Conservation (phyloP, 2,113 vertebrate species). For the Ariopsis seemanni region DNA sequence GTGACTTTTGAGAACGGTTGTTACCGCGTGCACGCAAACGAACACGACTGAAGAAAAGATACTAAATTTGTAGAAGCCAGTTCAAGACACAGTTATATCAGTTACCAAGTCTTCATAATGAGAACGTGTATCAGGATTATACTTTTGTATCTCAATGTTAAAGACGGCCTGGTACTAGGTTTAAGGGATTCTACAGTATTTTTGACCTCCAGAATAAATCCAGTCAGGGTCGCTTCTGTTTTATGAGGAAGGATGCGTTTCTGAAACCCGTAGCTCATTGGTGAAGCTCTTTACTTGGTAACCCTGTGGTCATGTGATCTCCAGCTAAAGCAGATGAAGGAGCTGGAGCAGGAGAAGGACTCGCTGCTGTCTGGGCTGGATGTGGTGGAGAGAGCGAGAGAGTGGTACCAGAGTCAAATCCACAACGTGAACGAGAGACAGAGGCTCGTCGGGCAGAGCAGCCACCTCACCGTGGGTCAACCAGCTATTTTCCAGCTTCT, state of each 20-base stretch:
- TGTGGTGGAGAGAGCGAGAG: constrained; percentile 80
- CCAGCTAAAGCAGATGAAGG: constrained; percentile 91
- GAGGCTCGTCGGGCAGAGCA: constrained; percentile 77
- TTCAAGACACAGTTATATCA: not conserved
- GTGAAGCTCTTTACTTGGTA: not conserved
- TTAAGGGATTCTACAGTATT: not conserved
- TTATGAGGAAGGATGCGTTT: not conserved
- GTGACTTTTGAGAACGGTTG: not conserved
- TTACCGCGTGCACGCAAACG: not conserved
- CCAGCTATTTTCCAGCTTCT: no score
- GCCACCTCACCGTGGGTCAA: constrained; percentile 72
- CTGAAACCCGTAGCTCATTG: not conserved
- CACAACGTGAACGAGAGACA: constrained; percentile 85
- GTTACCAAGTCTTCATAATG: not conserved
- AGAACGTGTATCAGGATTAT: not conserved
- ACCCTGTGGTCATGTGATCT: constrained; percentile 3
- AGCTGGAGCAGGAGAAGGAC: constrained; percentile 91
- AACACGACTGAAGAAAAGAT: not conserved
- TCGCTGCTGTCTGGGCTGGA: constrained; percentile 88
- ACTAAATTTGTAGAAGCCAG: not conserved
- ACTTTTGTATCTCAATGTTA: not conserved
- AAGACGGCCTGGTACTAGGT: not conserved
- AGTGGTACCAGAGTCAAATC: constrained; percentile 92
- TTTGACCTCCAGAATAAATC: not conserved
- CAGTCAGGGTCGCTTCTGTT: not conserved